Evolutionary conservation across 2,888 invertebrate genomes (phyloP).

Genomic region (Gari tellinella): DNA sequence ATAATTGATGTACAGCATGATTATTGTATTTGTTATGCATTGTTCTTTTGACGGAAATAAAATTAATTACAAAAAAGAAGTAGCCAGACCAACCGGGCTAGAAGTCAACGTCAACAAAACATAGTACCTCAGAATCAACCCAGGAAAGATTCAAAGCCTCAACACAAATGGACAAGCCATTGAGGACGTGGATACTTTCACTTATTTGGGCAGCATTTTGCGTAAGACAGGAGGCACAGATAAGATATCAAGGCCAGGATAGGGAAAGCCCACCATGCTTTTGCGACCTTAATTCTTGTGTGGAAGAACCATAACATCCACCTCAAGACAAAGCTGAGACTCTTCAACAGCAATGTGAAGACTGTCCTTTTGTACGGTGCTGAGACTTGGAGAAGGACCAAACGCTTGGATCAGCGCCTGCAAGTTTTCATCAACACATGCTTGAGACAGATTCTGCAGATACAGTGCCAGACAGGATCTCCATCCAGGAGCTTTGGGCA

Average conservation of each 20-base stretch:
- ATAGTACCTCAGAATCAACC: constrained; percentile 13
- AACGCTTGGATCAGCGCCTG: too few relatives aligned
- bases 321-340: background rate
- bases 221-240: constrained; percentile 22
- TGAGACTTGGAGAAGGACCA: too few relatives aligned
- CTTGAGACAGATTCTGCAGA: too few relatives aligned
- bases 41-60: too few relatives aligned
- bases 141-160: background rate
- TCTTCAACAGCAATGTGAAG: background rate
- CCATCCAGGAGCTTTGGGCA: background rate
- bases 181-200: constrained; percentile 19
- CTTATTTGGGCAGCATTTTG: constrained; percentile 22
- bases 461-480: constrained; percentile 1
- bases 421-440: too few relatives aligned
- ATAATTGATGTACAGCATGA: too few relatives aligned
- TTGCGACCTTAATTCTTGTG: background rate
- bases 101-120: too few relatives aligned
- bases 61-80: too few relatives aligned
- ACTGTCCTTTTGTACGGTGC: too few relatives aligned
- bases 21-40: too few relatives aligned
- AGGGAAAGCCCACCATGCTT: background rate
- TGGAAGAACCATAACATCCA: too few relatives aligned
- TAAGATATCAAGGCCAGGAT: too few relatives aligned
- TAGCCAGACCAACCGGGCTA: constrained; percentile 8
- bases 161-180: constrained; percentile 18